Conservation (phyloP, 2,113 vertebrate genomes). For the Xiphias gladius region DNA sequence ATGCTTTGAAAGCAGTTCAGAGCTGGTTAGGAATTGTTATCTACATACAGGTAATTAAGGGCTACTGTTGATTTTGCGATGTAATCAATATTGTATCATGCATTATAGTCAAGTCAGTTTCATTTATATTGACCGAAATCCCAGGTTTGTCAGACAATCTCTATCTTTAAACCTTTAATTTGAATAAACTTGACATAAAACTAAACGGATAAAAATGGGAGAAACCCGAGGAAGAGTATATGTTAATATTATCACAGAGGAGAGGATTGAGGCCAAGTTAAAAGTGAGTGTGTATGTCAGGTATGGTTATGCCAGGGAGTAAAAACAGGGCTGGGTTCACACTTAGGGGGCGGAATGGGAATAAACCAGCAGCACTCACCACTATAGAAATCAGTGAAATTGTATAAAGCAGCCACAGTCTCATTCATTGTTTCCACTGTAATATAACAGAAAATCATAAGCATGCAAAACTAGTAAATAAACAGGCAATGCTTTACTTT, state of each 20-base stretch:
- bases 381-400: conserved; percentile 95
- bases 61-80: not conserved
- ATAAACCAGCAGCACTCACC: conserved; percentile 91
- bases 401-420: conserved; percentile 97
- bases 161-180: not conserved
- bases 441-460: conserved; percentile 93
- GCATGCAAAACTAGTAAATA: conserved; percentile 78
- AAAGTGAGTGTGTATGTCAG: conserved; percentile 27
- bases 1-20: conserved; percentile 4
- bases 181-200: not conserved
- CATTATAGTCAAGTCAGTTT: not conserved
- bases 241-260: conserved; percentile 22
- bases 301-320: conserved; percentile 41
- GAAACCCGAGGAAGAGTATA: not conserved
- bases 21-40: not conserved
- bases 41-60: not conserved
- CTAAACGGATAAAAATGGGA: not conserved
- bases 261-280: conserved; percentile 29
- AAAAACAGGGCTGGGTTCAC: conserved; percentile 72
- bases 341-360: conserved; percentile 79
- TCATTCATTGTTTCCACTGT: conserved; percentile 98
- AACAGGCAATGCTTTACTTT: conserved; percentile 20
- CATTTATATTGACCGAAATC: not conserved
- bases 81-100: not conserved
- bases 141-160: not conserved